These are phyloP conservation scores for Sitta europaea DNA, from an alignment of 2,113 vertebrate genomes.

Conservation along the genomic window DNA sequence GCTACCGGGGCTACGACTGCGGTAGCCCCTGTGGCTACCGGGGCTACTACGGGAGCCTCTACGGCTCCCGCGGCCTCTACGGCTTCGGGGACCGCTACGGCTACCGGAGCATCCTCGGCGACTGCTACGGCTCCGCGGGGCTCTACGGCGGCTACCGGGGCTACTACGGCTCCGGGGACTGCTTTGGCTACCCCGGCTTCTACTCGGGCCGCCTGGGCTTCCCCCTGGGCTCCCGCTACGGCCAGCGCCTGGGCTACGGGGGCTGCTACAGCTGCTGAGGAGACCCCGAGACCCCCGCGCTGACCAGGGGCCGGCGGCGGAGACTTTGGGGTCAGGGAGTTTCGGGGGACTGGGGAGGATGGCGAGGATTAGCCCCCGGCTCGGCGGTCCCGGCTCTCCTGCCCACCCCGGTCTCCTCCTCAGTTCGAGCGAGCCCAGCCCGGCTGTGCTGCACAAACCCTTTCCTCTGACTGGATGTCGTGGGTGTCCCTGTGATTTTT, in stretches of 20 bases:
- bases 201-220: not conserved
- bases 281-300: too few relatives aligned
- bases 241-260: not conserved
- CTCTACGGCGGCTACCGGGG: not conserved
- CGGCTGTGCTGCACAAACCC: accelerated
- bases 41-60: not conserved
- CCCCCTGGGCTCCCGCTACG: not conserved
- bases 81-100: not conserved
- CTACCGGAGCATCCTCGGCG: not conserved
- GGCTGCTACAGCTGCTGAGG: not conserved
- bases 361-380: too few relatives aligned
- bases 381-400: too few relatives aligned
- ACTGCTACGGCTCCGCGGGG: not conserved
- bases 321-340: too few relatives aligned
- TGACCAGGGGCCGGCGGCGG: too few relatives aligned
- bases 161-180: not conserved
- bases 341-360: too few relatives aligned
- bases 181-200: not conserved
- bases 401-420: not conserved
- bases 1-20: not conserved
- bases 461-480: not conserved
- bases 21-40: not conserved
- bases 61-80: not conserved
- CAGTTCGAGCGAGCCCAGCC: accelerated
- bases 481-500: not conserved